Evolutionary conservation across 1,140 invertebrate species (phyloP), one percentile per base, ranked within the genome.

Genomic region (Eumeta japonica): DNA sequence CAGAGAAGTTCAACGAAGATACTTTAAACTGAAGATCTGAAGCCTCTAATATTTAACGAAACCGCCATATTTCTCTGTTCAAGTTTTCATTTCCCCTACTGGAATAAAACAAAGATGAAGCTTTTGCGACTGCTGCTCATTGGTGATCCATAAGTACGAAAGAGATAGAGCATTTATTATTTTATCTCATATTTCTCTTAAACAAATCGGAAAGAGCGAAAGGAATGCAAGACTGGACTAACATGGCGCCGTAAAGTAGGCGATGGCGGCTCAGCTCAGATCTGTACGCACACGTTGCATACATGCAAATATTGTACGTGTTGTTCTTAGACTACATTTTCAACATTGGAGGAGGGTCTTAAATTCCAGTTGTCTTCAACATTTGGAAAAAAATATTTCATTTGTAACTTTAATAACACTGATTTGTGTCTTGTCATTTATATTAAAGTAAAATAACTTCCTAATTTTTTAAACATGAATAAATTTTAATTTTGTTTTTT

Each of bases 11-110:
- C n/a, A n/a, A n/a, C n/a, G n/a, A n/a, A n/a, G n/a, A n/a, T n/a
- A n/a, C n/a, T n/a, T n/a, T n/a, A n/a, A n/a, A n/a, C n/a, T n/a
- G n/a, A n/a, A n/a, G n/a, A n/a, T n/a, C n/a, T n/a, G n/a, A n/a
- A n/a, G n/a, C n/a, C n/a, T n/a, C n/a, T n/a, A n/a, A n/a, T n/a
- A n/a, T 37, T 40, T 45, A 45, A 41, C 39, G 39, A 43, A 34
- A 34, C 39, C 43, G 50, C 59, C 58, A 59, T 59, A 41, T 43
- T 55, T 54, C 39, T 53, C 62, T n/a, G n/a, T 61, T 55, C 41
- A 64, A 64, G 54, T 58, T 65, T 67, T 63, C 52, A 62, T 60
- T n/a, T 59, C 62, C 64, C 63, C 62, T 65, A 52, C 61, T 58
- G 53, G 52, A 67, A 65, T 60, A 58, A 58, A 61, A 58, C 41